A percentile compares a stretch with the other conserved stretches of the same genome.
phyloP scores from a whole-genome alignment of 1,140 invertebrate species.

The Stegodyphus dumicola region DNA sequence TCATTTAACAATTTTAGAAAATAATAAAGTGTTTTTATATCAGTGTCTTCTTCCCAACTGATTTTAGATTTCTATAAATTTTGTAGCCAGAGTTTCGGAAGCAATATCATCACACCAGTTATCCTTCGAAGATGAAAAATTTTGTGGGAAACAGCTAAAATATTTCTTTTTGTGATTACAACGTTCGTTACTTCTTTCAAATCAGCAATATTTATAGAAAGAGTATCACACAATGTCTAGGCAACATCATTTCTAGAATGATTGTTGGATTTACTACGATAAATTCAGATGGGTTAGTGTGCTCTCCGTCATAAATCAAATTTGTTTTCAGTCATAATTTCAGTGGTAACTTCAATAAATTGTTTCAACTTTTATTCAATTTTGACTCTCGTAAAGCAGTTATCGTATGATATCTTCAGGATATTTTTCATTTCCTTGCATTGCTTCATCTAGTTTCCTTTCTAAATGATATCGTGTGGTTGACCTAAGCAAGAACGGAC shows the following conservation, averaged over 20 bases:
- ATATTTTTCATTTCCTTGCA: not conserved
- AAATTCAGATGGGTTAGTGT: not conserved
- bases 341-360: not conserved
- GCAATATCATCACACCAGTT: slow-evolving; percentile 7
- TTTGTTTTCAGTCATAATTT: not conserved
- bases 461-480: not conserved
- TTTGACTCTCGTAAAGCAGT: not conserved
- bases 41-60: slow-evolving; percentile 3
- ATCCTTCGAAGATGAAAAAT: slow-evolving; percentile 19
- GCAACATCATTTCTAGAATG: not conserved
- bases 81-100: slow-evolving; percentile 21
- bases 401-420: not conserved
- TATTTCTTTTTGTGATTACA: not conserved
- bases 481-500: not conserved
- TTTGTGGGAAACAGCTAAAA: not conserved
- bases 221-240: not conserved
- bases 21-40: not conserved
- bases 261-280: not conserved
- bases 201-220: not conserved
- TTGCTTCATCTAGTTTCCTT: not conserved
- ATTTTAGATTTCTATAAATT: not conserved
- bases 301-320: not conserved
- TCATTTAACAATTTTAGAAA: not conserved
- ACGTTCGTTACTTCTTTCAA: not conserved
- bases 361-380: not conserved